phyloP scores from a whole-genome alignment of 2,113 vertebrate genomes.

The Calonectris borealis region DNA sequence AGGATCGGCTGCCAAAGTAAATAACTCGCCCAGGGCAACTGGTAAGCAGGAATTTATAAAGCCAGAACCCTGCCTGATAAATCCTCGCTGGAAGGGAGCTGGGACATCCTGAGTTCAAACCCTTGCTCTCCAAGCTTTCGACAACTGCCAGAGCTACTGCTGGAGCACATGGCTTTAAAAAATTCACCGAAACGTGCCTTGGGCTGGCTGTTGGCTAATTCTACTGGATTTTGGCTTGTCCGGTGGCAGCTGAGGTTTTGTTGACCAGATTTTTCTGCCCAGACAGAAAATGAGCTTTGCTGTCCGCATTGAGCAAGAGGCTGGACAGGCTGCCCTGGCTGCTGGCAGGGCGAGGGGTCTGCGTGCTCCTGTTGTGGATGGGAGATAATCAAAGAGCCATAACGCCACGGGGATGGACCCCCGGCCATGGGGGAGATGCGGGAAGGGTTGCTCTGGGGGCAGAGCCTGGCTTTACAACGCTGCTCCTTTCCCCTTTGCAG shows the following conservation, averaged over 20 bases:
- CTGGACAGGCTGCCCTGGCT: background rate
- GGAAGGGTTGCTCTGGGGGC: background rate
- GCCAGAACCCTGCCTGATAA: background rate
- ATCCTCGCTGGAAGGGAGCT: background rate
- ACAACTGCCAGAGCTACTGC: background rate
- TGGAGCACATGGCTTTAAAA: background rate
- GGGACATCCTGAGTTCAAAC: background rate
- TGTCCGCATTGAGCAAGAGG: background rate
- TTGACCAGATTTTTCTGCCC: background rate
- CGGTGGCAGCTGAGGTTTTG: background rate
- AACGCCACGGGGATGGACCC: background rate
- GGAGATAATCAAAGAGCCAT: background rate
- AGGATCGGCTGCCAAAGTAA: background rate
- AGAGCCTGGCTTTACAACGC: background rate
- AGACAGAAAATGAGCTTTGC: background rate
- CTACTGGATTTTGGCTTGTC: background rate
- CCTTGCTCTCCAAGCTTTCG: fast-evolving
- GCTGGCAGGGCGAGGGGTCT: fast-evolving
- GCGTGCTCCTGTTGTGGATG: background rate
- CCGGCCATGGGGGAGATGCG: background rate
- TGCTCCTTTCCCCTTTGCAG: background rate
- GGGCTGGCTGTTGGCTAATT: background rate
- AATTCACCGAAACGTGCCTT: background rate
- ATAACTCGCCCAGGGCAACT: background rate
- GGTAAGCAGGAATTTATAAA: background rate